Base-by-base conservation (phyloP, 2,797 vertebrate genomes). In the Pangasius krempfi region DNA sequence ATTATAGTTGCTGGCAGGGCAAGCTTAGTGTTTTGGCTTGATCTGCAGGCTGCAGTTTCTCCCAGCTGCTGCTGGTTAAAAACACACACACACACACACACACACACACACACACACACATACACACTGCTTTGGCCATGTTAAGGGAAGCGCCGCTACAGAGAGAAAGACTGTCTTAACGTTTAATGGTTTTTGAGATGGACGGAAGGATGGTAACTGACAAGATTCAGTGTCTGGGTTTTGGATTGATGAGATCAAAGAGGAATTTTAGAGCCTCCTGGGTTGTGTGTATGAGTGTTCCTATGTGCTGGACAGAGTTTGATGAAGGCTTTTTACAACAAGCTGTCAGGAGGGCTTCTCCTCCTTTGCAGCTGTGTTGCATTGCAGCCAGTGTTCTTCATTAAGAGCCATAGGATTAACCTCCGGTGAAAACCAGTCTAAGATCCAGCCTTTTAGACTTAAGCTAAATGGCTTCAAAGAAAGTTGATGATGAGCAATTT, bases 191-290 rank as follows among this genome's bases (percentile, higher is more conserved):
- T 73, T 81, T 52, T 70, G 64, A 64, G 62, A 76, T 89, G 72
- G 86, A 89, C 70, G 44, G 79, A 88, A 87, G 47, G 54, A 90
- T 83, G 54, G 89, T 86, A 73, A 88, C 64, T 87, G 90, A 88
- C 85, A 89, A 87, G 70, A 82, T 87, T 87, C 60, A 80, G 68
- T 86, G 64, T 89, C 81, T 89, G 84, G 78, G 87, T 84, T 91
- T 62, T 88, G 90, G 92, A 91, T 89, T 52, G 52, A 89, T 72
- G 44, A 91, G 86, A 91, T 91, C 50, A 92, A 92, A 92, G 91
- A 84, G 40, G 58, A 30, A 47, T 75, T 87, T 91, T 78, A 88
- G 89, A 84, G 62, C 56, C 60, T 89, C 80, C 85, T 89, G 56
- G 79, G 68, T 30, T 81, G 86, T 85, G 75, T 90, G 40, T 80